Percentiles rank a stretch among this genome's conserved stretches.
These are phyloP conservation scores for Contarinia nasturtii DNA, from an alignment of 1,140 invertebrate genomes.

Conservation along the genomic window DNA sequence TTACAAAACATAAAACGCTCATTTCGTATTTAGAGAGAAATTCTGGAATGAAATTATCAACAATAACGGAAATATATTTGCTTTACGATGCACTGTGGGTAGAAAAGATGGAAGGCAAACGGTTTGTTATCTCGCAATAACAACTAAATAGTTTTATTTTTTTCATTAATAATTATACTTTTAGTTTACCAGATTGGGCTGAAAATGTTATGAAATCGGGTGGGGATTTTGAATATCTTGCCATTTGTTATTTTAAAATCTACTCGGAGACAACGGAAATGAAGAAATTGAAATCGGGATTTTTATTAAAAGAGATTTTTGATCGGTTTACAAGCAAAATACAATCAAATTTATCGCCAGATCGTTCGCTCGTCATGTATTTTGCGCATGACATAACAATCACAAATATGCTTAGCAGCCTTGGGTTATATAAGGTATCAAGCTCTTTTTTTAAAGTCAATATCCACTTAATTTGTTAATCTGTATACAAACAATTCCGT, in stretches of 20 bases:
- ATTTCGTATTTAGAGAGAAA: slow-evolving; percentile 41
- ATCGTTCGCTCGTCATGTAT: slow-evolving; percentile 48
- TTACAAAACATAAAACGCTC: slow-evolving; percentile 16
- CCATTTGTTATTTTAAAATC: slow-evolving; percentile 29
- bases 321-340: slow-evolving; percentile 32
- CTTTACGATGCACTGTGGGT: slow-evolving; percentile 49
- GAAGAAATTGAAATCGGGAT: slow-evolving; percentile 36
- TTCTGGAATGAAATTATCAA: slow-evolving; percentile 32
- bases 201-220: slow-evolving; percentile 25
- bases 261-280: slow-evolving; percentile 28
- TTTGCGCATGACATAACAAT: slow-evolving; percentile 71
- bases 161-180: slow-evolving; percentile 7
- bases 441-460: background rate
- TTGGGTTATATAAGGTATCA: slow-evolving; percentile 46
- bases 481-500: background rate
- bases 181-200: slow-evolving; percentile 54
- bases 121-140: background rate
- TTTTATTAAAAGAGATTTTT: slow-evolving; percentile 42
- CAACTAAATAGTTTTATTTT: background rate
- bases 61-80: slow-evolving; percentile 31
- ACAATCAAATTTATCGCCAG: slow-evolving; percentile 18
- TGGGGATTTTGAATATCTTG: slow-evolving; percentile 21
- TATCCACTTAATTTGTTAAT: background rate
- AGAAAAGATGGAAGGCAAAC: slow-evolving; percentile 41
- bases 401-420: slow-evolving; percentile 48